A percentile compares a stretch with the other conserved stretches of the same genome.
phyloP scores from a whole-genome alignment of 1,140 invertebrate genomes.

The Globodera ellingtonae region DNA sequence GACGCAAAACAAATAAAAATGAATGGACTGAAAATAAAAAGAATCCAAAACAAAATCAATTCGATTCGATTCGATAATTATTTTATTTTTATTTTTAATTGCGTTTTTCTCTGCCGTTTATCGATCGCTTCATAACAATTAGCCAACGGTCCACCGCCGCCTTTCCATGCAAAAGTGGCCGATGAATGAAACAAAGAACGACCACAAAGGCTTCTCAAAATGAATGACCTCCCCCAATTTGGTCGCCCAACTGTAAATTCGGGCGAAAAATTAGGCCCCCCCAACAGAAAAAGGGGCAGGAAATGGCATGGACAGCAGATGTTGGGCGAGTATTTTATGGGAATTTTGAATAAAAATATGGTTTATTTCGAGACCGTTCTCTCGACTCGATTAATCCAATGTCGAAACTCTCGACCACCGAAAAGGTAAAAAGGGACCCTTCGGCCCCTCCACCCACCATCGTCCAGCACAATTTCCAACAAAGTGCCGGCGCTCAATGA shows the following conservation, averaged over 20 bases:
- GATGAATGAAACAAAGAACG: not conserved
- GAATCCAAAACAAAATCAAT: not conserved
- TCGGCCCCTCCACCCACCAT: conserved; percentile 68
- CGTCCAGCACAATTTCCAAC: conserved; percentile 79
- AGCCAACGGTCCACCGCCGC: not conserved
- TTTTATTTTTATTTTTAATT: not conserved
- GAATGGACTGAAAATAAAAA: not conserved
- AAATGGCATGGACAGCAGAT: not conserved
- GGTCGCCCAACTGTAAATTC: not conserved
- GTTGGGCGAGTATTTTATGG: not conserved
- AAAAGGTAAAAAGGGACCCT: too few relatives aligned
- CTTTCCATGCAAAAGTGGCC: not conserved
- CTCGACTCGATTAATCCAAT: not conserved
- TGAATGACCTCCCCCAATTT: not conserved
- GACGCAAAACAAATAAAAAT: not conserved
- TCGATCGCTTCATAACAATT: not conserved
- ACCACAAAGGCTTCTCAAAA: not conserved
- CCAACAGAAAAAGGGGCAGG: not conserved
- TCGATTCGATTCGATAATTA: not conserved
- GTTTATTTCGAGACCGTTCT: too few relatives aligned
- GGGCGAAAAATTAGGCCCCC: not conserved
- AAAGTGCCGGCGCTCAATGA: conserved; percentile 79
- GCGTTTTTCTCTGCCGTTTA: not conserved
- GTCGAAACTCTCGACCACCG: not conserved
- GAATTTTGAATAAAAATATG: too few relatives aligned